Evolutionary conservation across 2,888 invertebrate species (phyloP).

Genomic region (Aromia moschata): DNA sequence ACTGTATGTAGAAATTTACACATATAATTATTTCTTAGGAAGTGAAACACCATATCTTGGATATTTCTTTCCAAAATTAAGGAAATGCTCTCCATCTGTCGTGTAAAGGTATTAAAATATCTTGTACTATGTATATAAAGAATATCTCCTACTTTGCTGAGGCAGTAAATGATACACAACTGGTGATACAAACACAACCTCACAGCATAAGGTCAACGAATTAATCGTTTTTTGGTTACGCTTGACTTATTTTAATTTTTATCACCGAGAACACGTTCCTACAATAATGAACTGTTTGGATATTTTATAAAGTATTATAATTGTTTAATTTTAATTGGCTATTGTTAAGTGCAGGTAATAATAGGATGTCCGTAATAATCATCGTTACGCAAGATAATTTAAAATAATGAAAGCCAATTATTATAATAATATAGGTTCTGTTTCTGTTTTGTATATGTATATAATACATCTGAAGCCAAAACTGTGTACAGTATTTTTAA

Average conservation of each 20-base stretch:
- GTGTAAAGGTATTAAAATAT: too few relatives aligned
- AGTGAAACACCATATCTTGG: too few relatives aligned
- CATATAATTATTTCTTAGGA: too few relatives aligned
- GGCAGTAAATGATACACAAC: background rate
- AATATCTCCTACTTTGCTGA: too few relatives aligned
- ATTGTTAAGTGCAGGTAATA: constrained; percentile 42
- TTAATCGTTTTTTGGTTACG: constrained; percentile 3
- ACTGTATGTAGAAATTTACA: too few relatives aligned
- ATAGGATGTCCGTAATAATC: constrained; percentile 41
- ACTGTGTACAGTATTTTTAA: too few relatives aligned
- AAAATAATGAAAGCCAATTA: constrained; percentile 44
- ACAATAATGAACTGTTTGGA: constrained; percentile 37
- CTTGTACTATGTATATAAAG: too few relatives aligned
- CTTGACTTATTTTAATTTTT: constrained; percentile 12
- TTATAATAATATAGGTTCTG: constrained; percentile 37
- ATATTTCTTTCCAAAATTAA: too few relatives aligned
- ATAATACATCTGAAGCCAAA: too few relatives aligned
- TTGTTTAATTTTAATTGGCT: constrained; percentile 44
- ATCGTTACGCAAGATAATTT: constrained; percentile 44
- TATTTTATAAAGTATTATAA: constrained; percentile 37
- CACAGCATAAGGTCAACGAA: background rate
- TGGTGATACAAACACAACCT: too few relatives aligned
- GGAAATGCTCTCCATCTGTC: too few relatives aligned
- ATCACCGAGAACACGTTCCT: constrained; percentile 3
- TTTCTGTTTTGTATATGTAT: constrained; percentile 28